Evolutionary conservation across 2,797 vertebrate species (phyloP).

Genomic region (Luscinia megarhynchos): DNA sequence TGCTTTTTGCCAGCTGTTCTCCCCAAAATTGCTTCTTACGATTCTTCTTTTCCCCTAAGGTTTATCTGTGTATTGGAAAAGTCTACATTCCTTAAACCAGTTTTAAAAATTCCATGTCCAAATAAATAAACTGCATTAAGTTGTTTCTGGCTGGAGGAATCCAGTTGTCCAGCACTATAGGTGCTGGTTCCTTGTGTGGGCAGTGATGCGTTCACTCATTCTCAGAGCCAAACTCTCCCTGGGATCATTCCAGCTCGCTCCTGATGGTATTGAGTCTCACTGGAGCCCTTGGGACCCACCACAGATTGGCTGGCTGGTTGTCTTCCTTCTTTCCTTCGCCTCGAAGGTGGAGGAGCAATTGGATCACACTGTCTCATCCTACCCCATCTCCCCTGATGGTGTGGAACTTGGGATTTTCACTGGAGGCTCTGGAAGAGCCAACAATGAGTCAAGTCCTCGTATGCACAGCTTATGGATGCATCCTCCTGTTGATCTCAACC

Average conservation of each 20-base stretch:
- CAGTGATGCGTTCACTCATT: not conserved
- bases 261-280: not conserved
- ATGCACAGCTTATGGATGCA: fast-evolving
- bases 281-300: not conserved
- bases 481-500: not conserved
- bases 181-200: not conserved
- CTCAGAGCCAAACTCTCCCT: not conserved
- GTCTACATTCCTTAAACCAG: not conserved
- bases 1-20: not conserved
- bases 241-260: not conserved
- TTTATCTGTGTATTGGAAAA: not conserved
- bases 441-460: not conserved
- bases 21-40: not conserved
- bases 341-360: fast-evolving
- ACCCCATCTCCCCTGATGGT: not conserved
- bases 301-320: not conserved
- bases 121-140: not conserved
- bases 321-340: not conserved
- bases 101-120: not conserved
- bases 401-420: not conserved
- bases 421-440: not conserved
- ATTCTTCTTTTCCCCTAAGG: not conserved
- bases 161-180: not conserved
- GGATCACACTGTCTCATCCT: fast-evolving
- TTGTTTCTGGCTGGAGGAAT: not conserved